Percentiles rank a stretch among this genome's conserved stretches.
Evolutionary conservation across 1,140 invertebrate genomes (phyloP).

Genomic region (Bilobella aurantiaca): DNA sequence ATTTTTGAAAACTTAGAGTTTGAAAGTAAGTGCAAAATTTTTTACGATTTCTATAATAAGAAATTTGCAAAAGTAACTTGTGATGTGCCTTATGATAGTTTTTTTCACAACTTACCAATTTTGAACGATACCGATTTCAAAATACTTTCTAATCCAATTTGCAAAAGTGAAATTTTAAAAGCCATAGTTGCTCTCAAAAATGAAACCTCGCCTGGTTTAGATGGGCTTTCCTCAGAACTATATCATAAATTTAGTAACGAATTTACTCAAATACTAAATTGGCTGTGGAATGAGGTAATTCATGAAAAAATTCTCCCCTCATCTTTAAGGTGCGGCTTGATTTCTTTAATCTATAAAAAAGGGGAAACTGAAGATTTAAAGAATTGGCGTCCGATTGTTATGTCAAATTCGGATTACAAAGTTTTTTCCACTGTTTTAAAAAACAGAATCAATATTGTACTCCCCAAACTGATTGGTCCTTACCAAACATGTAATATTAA

Average conservation of each 20-base stretch:
- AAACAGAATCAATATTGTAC: not conserved
- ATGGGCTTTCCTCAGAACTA: conserved; percentile 12
- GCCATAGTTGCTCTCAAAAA: not conserved
- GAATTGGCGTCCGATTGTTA: conserved; percentile 20
- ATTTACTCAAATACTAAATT: not conserved
- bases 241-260: not conserved
- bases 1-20: not conserved
- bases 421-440: conserved; percentile 1
- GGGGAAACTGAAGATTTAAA: conserved; percentile 13
- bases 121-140: not conserved
- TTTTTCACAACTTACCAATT: not conserved
- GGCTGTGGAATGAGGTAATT: not conserved
- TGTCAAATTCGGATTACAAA: conserved; percentile 16
- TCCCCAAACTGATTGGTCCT: not conserved
- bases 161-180: not conserved
- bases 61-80: not conserved
- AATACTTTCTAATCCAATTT: not conserved
- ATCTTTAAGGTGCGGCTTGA: not conserved
- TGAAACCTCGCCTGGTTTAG: conserved; percentile 1
- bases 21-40: not conserved
- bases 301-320: not conserved
- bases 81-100: not conserved
- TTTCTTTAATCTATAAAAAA: conserved; percentile 20
- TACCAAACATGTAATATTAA: conserved; percentile 13
- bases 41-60: not conserved